Evolutionary conservation across 2,888 invertebrate genomes (phyloP).

Genomic region (Abscondita cerata): DNA sequence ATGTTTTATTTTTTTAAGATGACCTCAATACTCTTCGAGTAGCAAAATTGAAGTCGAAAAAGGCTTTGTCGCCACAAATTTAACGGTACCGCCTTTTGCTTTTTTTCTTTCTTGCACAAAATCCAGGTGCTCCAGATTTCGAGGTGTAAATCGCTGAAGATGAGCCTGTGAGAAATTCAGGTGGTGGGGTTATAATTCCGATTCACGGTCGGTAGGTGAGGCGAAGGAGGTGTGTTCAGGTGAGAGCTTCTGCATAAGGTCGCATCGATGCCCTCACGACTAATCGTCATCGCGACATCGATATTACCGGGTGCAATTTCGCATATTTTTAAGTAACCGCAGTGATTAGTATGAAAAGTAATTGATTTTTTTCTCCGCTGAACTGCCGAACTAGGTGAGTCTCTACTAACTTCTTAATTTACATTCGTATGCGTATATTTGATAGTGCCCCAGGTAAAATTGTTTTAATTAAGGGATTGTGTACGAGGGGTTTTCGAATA

Average conservation of each 20-base stretch:
- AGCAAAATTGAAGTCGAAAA: no score
- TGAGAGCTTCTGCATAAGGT: conserved; percentile 25
- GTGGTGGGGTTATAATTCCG: conserved; percentile 18
- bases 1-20: no score
- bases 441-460: no score
- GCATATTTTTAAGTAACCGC: no score
- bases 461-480: no score
- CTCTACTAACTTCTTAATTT: no score
- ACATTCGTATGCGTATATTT: no score
- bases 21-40: no score
- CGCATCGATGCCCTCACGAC: conserved; percentile 16
- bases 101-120: not conserved
- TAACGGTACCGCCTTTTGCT: not conserved
- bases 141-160: conserved; percentile 12
- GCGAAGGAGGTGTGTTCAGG: conserved; percentile 22
- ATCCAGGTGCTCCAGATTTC: conserved; percentile 17
- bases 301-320: conserved; percentile 7
- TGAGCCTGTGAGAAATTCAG: conserved; percentile 16
- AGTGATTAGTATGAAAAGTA: no score
- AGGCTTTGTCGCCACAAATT: not conserved
- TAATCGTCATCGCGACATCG: conserved; percentile 15
- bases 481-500: no score
- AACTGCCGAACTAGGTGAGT: not conserved
- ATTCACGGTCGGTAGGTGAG: conserved; percentile 32
- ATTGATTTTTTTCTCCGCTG: not conserved